phyloP scores from a whole-genome alignment of 2,797 vertebrate species.

The Enteromius viviparus region DNA sequence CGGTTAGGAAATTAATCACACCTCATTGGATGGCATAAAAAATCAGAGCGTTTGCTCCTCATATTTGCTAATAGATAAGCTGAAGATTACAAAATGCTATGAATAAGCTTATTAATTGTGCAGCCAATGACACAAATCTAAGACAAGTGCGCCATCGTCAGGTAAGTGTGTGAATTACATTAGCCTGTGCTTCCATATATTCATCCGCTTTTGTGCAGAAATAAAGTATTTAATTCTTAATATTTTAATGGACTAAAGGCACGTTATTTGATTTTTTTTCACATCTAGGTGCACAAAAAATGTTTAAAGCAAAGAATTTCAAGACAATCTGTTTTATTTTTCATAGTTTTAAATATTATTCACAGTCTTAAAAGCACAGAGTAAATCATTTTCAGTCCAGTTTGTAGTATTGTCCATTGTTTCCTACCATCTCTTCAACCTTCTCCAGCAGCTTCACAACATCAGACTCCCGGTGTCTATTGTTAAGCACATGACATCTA shows the following conservation, averaged over 20 bases:
- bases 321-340: background rate
- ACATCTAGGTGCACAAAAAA: background rate
- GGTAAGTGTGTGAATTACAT: background rate
- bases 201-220: background rate
- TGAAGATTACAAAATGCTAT: background rate
- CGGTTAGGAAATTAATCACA: background rate
- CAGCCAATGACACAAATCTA: background rate
- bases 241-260: background rate
- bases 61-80: background rate
- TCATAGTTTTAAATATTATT: background rate
- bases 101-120: background rate
- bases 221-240: background rate
- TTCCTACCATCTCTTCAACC: slow-evolving; percentile 65
- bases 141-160: slow-evolving; percentile 4
- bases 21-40: background rate
- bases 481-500: slow-evolving; percentile 67
- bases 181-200: background rate
- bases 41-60: background rate
- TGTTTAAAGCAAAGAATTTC: background rate
- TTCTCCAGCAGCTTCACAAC: slow-evolving; percentile 66
- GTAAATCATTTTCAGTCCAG: background rate
- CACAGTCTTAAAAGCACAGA: background rate
- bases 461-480: slow-evolving; percentile 51
- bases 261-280: background rate
- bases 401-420: slow-evolving; percentile 43